Evolutionary conservation across 2,797 vertebrate genomes (phyloP).

Genomic region (Coregonus sp.): DNA sequence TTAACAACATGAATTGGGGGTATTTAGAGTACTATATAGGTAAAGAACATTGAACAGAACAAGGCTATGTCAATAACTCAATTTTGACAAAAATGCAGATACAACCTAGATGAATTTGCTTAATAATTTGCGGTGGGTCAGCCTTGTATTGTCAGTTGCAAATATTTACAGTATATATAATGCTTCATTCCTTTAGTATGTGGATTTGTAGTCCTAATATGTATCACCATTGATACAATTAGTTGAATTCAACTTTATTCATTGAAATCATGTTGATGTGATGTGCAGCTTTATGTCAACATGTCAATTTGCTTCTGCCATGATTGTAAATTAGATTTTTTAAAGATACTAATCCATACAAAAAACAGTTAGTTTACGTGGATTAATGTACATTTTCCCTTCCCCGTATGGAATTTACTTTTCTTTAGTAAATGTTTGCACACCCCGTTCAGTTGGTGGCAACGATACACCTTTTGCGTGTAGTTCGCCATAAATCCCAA

Average conservation of each 20-base stretch:
- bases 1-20: too few relatives aligned
- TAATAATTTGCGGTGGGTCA: background rate
- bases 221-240: background rate
- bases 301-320: background rate
- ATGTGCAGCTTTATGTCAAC: background rate
- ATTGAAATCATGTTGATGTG: background rate
- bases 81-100: too few relatives aligned
- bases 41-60: too few relatives aligned
- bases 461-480: too few relatives aligned
- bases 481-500: too few relatives aligned
- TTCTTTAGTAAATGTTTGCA: too few relatives aligned
- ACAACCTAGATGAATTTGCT: background rate
- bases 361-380: too few relatives aligned
- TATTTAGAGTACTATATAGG: too few relatives aligned
- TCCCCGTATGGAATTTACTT: too few relatives aligned
- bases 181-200: background rate
- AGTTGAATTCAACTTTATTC: background rate
- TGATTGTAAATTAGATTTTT: background rate
- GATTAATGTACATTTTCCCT: too few relatives aligned
- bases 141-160: background rate
- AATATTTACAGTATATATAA: background rate
- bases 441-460: too few relatives aligned
- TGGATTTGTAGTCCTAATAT: background rate
- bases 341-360: background rate
- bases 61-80: too few relatives aligned